These are phyloP conservation scores for Tenthredo scrophulariae DNA, from an alignment of 2,888 invertebrate species.

Conservation along the genomic window DNA sequence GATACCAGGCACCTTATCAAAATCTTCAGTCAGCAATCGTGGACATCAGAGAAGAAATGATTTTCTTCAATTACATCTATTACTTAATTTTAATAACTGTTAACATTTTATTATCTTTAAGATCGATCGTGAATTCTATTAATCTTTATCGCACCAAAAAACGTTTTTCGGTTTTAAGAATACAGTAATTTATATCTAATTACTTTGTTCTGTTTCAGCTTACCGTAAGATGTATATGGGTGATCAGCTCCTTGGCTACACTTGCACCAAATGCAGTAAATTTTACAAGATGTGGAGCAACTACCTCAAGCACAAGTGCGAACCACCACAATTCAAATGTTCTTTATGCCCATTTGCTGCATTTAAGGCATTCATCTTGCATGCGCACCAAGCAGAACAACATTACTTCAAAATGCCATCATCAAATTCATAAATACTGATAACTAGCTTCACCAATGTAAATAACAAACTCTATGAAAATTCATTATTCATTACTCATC, in stretches of 20 bases:
- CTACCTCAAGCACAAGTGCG: slow-evolving; percentile 77
- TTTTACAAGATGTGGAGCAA: slow-evolving; percentile 79
- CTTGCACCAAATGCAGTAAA: slow-evolving; percentile 77
- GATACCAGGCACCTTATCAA: neutral
- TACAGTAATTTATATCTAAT: slow-evolving; percentile 53
- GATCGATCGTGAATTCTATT: neutral
- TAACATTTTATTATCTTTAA: neutral
- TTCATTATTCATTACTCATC: neutral
- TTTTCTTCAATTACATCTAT: neutral
- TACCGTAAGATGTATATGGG: slow-evolving; percentile 77
- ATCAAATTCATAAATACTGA: slow-evolving; percentile 14
- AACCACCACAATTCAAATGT: slow-evolving; percentile 77
- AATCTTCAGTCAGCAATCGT: neutral
- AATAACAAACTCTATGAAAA: neutral
- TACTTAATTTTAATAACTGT: neutral
- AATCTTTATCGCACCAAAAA: neutral
- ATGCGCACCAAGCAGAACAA: slow-evolving; percentile 77
- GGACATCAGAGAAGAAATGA: neutral
- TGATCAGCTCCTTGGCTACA: slow-evolving; percentile 77
- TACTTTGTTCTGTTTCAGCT: slow-evolving; percentile 73
- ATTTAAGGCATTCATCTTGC: slow-evolving; percentile 77
- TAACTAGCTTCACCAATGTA: neutral
- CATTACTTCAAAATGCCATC: slow-evolving; percentile 76
- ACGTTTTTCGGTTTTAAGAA: neutral
- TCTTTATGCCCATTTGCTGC: slow-evolving; percentile 76